Conservation (phyloP, 2,113 vertebrate species). For the Hylia prasina region DNA sequence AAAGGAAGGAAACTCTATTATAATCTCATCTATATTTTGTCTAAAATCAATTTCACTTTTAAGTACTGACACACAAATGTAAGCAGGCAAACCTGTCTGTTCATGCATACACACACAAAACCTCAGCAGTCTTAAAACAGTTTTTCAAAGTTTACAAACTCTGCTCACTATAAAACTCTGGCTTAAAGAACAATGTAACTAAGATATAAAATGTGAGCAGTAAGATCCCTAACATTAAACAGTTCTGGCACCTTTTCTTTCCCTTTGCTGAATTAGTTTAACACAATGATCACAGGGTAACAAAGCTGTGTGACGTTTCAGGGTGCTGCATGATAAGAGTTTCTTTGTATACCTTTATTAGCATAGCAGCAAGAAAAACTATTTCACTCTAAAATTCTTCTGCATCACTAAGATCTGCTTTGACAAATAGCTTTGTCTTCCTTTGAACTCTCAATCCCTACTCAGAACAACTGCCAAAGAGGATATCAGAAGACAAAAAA, state of each 20-base stretch:
- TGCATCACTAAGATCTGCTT: not conserved
- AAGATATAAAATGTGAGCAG: not conserved
- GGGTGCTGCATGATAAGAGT: not conserved
- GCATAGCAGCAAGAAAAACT: not conserved
- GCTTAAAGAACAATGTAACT: not conserved
- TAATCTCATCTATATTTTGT: not conserved
- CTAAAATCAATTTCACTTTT: not conserved
- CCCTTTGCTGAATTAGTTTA: not conserved
- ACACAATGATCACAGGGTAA: not conserved
- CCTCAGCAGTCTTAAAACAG: not conserved
- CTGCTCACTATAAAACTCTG: not conserved
- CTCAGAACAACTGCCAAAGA: not conserved
- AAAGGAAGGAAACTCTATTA: not conserved
- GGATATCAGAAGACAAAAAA: not conserved
- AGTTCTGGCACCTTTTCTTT: not conserved
- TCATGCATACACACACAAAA: not conserved
- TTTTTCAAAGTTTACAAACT: not conserved
- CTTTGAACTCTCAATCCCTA: not conserved
- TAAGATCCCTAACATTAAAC: not conserved
- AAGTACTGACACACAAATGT: not conserved
- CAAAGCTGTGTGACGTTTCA: not conserved
- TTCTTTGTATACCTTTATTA: not conserved
- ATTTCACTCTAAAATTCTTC: not conserved
- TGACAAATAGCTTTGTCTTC: not conserved
- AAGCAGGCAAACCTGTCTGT: not conserved